phyloP scores from a whole-genome alignment of 2,888 invertebrate species.

The Aquatica leii region DNA sequence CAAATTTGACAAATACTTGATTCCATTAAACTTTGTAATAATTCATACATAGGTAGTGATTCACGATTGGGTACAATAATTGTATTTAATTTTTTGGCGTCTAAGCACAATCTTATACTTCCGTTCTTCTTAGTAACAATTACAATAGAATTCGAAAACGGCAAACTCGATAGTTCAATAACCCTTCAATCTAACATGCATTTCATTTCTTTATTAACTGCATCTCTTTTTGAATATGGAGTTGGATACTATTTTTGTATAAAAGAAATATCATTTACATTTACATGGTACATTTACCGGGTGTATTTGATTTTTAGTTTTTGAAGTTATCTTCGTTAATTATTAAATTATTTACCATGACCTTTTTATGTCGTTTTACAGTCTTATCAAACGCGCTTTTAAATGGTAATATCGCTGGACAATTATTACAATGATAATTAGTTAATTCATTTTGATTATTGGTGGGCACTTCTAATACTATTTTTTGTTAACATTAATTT shows the following conservation, averaged over 20 bases:
- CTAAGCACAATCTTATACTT: not conserved
- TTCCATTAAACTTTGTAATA: slow-evolving; percentile 38
- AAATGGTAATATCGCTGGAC: not conserved
- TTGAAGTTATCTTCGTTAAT: not conserved
- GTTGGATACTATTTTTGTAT: slow-evolving; percentile 17
- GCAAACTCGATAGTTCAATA: slow-evolving; percentile 21
- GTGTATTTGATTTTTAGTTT: not conserved
- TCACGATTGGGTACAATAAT: slow-evolving; percentile 27
- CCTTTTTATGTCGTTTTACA: not conserved
- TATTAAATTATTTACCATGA: not conserved
- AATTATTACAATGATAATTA: not conserved
- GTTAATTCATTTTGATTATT: no score
- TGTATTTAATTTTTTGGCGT: slow-evolving; percentile 16
- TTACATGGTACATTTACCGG: slow-evolving; percentile 5
- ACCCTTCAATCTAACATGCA: slow-evolving; percentile 19
- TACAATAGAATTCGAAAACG: no score
- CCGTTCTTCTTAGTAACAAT: no score
- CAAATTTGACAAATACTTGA: slow-evolving; percentile 30
- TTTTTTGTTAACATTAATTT: no score
- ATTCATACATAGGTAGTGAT: slow-evolving; percentile 26
- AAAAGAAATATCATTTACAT: not conserved
- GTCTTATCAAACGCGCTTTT: not conserved
- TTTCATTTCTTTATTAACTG: slow-evolving; percentile 16
- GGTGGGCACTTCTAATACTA: no score
- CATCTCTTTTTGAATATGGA: slow-evolving; percentile 11